Conservation (phyloP, 1,140 invertebrate genomes). For the Caerostris darwini region DNA sequence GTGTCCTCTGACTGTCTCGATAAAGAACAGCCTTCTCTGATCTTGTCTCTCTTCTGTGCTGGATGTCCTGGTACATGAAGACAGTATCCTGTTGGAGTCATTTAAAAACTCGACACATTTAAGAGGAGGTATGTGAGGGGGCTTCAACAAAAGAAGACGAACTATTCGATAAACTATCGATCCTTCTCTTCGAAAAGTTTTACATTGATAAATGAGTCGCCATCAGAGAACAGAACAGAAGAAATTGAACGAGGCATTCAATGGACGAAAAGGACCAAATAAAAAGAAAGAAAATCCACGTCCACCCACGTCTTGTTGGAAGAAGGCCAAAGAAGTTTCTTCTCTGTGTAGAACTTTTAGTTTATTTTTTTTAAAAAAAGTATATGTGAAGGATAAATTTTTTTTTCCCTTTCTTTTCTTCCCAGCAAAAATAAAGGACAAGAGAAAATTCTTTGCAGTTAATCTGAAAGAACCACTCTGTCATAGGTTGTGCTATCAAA, state of each 20-base stretch:
- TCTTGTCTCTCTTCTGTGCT: background rate
- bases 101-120: background rate
- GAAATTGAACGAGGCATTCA: conserved; percentile 37
- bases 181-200: background rate
- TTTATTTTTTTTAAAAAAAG: background rate
- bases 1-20: background rate
- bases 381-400: background rate
- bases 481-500: conserved; percentile 39
- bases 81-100: background rate
- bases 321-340: conserved; percentile 27
- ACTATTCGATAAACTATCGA: conserved; percentile 41
- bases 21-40: background rate
- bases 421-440: background rate
- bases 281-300: background rate
- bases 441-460: background rate
- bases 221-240: background rate
- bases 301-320: background rate
- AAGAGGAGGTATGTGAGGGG: background rate
- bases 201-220: conserved; percentile 48
- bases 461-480: background rate
- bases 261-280: conserved; percentile 34
- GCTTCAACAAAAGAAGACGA: conserved; percentile 1
- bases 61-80: background rate
- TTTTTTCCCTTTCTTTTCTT: background rate
- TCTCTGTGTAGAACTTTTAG: background rate